Evolutionary conservation across 2,797 vertebrate species (phyloP), one percentile per base, ranked within the genome.

Genomic region (Agapornis canus): DNA sequence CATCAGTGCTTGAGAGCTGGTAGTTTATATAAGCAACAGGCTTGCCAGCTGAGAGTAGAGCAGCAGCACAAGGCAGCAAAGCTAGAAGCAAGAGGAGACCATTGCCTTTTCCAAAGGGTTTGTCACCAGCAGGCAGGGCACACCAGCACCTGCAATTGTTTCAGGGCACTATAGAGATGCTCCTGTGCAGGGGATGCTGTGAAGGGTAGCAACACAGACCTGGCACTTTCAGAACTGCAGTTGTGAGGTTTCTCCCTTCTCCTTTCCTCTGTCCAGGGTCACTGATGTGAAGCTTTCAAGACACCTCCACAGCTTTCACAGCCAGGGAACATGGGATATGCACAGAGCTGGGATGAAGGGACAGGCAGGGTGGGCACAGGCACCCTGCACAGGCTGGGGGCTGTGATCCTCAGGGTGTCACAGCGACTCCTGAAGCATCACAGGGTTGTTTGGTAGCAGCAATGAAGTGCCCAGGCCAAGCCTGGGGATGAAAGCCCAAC

Each of bases 1-100:
- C 23, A 12, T 75, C 39, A 59, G 14, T 2, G 5, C 40, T 51
- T 8, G n/a, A 61, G 79, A 86, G 56, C 0, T 2, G 70, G 73
- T 31, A n/a, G 72, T 87, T 93, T 87, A 60, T 37, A 39, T 52
- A 73, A 92, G 77, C 87, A 93, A 87, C 48, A 72, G 82, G 72
- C 82, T 91, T 64, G n/a, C 21, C 73, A 76, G 51, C 78, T 70
- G 84, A 49, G 54, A 84, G 65, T 20, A 40, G 66, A 84, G 39
- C 49, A 76, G 71, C 57, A 92, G 82, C 73, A 32, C 5, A 1
- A 75, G 61, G 27, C 21, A 90, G 70, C 51, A 76, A 79, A 69
- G 27, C 60, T 54, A 57, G 60, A 76, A 57, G n/a, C 54, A 70
- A 5, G 19, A 29, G 13, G 15, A 65, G 3, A 48, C 3, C 42